Evolutionary conservation across 2,888 invertebrate genomes (phyloP).

Genomic region (Bembecia ichneumoniformis): DNA sequence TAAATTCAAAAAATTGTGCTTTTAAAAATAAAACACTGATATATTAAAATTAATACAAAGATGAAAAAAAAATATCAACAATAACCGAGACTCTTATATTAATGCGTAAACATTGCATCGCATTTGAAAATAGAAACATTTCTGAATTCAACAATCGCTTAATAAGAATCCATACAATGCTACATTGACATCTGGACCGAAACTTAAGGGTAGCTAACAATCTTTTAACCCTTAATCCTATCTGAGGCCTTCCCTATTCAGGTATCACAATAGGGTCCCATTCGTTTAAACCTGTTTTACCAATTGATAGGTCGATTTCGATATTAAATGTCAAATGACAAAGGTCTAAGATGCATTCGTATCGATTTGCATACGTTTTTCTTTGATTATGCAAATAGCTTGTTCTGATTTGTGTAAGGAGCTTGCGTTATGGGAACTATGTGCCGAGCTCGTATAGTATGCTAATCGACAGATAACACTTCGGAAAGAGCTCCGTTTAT

Average conservation of each 20-base stretch:
- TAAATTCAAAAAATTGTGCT: too few relatives aligned
- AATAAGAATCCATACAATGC: conserved; percentile 46
- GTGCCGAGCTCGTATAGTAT: conserved; percentile 39
- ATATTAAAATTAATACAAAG: too few relatives aligned
- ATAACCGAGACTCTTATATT: conserved; percentile 26
- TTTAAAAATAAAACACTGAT: too few relatives aligned
- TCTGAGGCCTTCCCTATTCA: conserved; percentile 24
- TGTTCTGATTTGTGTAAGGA: conserved; percentile 40
- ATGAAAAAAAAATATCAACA: conserved; percentile 10
- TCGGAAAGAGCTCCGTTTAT: conserved; percentile 41
- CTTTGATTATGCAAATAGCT: conserved; percentile 60
- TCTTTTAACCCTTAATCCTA: conserved; percentile 58
- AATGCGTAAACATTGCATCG: conserved; percentile 32
- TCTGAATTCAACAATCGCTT: conserved; percentile 49
- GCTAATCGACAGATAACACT: conserved; percentile 62
- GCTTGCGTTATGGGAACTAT: conserved; percentile 48
- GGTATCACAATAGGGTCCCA: conserved; percentile 44
- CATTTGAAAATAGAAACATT: conserved; percentile 57
- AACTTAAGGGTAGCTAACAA: conserved; percentile 16
- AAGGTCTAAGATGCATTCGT: conserved; percentile 40
- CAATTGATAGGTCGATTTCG: conserved; percentile 59
- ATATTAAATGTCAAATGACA: conserved; percentile 54
- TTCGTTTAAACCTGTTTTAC: conserved; percentile 65
- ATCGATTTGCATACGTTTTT: conserved; percentile 60
- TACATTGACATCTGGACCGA: conserved; percentile 55